Evolutionary conservation across 1,140 invertebrate species (phyloP), one percentile per base, ranked within the genome.

Genomic region (Andricus grossulariae): DNA sequence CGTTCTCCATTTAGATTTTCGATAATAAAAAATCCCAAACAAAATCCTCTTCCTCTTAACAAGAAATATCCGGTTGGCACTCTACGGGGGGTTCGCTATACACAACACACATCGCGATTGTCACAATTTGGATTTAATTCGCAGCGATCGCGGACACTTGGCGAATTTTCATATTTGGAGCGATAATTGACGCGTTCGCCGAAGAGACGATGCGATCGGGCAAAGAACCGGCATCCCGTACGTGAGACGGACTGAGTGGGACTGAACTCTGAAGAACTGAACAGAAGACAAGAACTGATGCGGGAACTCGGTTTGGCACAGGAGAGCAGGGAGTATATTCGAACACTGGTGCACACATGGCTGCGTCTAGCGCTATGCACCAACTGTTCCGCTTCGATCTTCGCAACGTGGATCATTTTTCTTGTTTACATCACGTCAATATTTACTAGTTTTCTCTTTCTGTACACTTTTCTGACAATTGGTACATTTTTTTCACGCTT

Each of bases 1-100:
- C 87, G 80, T 82, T 88, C 60, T 76, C 83, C 87, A 88, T 87
- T 72, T 73, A 77, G 51, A 32, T 73, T 19, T 71, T 70, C 19
- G 66, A 57, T 73, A 70, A 21, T 78, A 73, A 52, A 66, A 54
- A 51, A 49, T 16, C 39, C 16, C 19, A 21, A 18, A 16, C 19
- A 12, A 49, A 18, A 7, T 57, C 60, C 55, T 74, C 50, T 74
- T 60, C 19, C 32, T 52, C 66, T 39, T 21, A 13, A 50, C 4
- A n/a, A 71, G 32, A 45, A 45, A 45, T 45, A 45, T 50, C 70
- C 50, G 45, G 2, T 70, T 8, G n/a, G 11, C 66, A 25, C 21
- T 15, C 12, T 19, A 50, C 16, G 50, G 50, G 50, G 19, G 13
- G 25, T 32, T 16, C 70, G 45, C 13, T 32, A 71, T 55, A 50